Evolutionary conservation across 2,888 invertebrate genomes (phyloP), one percentile per base, ranked within the genome.

Genomic region (Proisotoma minuta): DNA sequence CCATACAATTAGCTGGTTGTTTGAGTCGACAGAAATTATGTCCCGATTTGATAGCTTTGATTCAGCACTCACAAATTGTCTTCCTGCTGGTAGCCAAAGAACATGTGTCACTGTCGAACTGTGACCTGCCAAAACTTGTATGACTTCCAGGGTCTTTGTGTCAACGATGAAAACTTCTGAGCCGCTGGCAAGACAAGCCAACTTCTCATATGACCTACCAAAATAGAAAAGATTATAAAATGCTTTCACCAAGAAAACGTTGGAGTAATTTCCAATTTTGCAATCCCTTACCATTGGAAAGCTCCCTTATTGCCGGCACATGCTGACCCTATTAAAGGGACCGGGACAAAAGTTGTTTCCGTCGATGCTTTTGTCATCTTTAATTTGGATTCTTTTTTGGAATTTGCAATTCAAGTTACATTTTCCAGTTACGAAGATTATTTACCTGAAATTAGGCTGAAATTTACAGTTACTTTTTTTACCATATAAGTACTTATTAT

Each of bases 91-190:
- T 10, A 67, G 52, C 67, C 67, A 67, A 22, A 57, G 52, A 8
- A 67, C 54, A 24, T 60, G 63, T 26, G 66, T 71, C 1, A 73
- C 66, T 26, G 63, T 66, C 4, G 63, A 59, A n/a, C 65, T 67
- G 43, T 73, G 73, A 2, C 62, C 70, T 10, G 66, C 59, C 12
- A 71, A 59, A 3, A 69, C 54, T 60, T 69, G 70, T 18, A 70
- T 63, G 0, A 66, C 54, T 28, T 62, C 56, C 22, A 73, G 27
- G 0, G 60, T 50, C 51, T 43, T 60, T 4, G 70, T 50, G 28
- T 73, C 71, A 22, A 70, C 50, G 15, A 73, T 66, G 1, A 73
- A 53, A 1, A 73, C 65, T 50, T 73, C 71, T 12, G 63, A 65
- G 15, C 65, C 69, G 60, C 63, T 66, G 18, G 66, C 73, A 23